Evolutionary conservation across 2,113 vertebrate species (phyloP), one percentile per base, ranked within the genome.

Genomic region (Otolemur garnettii): DNA sequence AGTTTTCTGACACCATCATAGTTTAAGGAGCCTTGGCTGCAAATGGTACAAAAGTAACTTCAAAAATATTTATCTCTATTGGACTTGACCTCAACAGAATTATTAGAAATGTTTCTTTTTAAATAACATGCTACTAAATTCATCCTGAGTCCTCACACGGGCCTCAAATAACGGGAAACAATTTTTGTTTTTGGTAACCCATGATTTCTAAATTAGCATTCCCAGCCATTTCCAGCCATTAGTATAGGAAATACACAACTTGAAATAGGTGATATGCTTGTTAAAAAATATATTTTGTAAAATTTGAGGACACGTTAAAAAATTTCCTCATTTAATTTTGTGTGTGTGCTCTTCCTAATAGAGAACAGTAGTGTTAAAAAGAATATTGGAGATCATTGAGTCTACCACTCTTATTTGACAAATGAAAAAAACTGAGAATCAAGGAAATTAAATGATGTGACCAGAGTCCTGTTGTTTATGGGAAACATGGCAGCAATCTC

Each of bases 101-200:
- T 57, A 82, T 22, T 62, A 87, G 60, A 91, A 55, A 50, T 38
- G 24, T 66, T 91, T 94, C 59, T 38, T 74, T 95, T 82, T 35
- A 89, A 74, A 92, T 87, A 91, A 35, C 2, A 12, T 81, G n/a
- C 57, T 84, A 84, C n/a, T 57, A 55, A 78, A 93, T 33, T 74
- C 50, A 82, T 50, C 66, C 15, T 60, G 60, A 93, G 55, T 89
- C 42, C 24, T 95, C 22, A 66, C 3, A 13, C 1, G 21, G 57
- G 7, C n/a, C 71, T 83, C 55, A 90, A 42, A 72, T n/a, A 68
- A 71, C 71, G 87, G 0, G 21, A 93, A 87, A 10, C 17, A 50
- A 69, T 75, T 90, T 68, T 81, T 79, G 35, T 80, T 75, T 50
- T 19, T 68, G 19, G 30, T 64, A 85, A 26, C 80, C 0, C 33